Conservation (phyloP, 2,797 vertebrate genomes). For the Scyliorhinus canicula region DNA sequence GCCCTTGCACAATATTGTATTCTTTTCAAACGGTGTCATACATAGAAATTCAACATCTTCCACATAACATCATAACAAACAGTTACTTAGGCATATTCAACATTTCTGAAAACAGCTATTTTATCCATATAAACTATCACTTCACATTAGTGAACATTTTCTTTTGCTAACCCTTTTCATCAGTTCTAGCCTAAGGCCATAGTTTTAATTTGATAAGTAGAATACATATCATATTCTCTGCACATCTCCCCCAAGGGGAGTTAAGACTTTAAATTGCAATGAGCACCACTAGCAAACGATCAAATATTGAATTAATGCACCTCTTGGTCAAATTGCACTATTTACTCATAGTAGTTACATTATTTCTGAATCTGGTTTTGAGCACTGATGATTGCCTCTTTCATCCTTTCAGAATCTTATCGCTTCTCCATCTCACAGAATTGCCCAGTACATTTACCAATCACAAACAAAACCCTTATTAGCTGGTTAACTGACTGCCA, state of each 20-base stretch:
- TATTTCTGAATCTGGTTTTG: conserved; percentile 39
- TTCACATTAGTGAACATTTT: conserved; percentile 61
- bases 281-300: conserved; percentile 58
- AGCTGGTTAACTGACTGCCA: conserved; percentile 9
- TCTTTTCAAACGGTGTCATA: neutral
- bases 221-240: conserved; percentile 64
- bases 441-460: neutral
- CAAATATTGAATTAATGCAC: conserved; percentile 59
- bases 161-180: conserved; percentile 62
- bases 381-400: neutral
- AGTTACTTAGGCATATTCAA: conserved; percentile 43
- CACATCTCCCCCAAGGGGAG: conserved; percentile 62
- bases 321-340: conserved; percentile 48
- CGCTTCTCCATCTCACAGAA: neutral
- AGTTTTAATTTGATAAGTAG: conserved; percentile 66
- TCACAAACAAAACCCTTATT: neutral
- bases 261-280: conserved; percentile 59
- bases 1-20: neutral
- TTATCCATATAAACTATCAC: conserved; percentile 57
- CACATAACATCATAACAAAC: neutral
- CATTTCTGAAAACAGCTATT: conserved; percentile 53
- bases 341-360: conserved; percentile 60
- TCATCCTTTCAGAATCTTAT: neutral
- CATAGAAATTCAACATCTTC: neutral
- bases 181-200: conserved; percentile 56